Evolutionary conservation across 1,140 invertebrate species (phyloP), one percentile per base, ranked within the genome.

Genomic region (Drosophila equinoxialis): DNA sequence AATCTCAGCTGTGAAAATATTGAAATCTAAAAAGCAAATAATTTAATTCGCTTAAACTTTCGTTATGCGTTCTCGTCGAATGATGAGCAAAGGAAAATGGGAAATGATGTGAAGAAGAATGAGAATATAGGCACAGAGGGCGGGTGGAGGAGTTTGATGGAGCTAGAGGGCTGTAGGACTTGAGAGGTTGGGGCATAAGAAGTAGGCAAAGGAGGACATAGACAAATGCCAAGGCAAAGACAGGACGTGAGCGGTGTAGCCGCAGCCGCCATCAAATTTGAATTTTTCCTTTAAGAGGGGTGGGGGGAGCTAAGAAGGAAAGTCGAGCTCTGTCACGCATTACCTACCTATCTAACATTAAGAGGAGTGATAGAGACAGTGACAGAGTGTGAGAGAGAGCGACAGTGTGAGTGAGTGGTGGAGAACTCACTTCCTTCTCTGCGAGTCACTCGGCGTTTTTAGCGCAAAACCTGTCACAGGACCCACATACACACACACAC

Each of bases 21-120:
- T 87, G 84, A 87, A 87, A 87, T 87, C 83, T 87, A 87, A 87
- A 87, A 87, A 89, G 84, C 83, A 87, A 87, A 87, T 87, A 87
- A 87, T 87, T 89, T 89, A 87, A 87, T 89, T 87, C 80, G 84
- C 84, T 87, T 86, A 89, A 87, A 87, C 83, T 89, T 87, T 89
- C 70, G 69, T 66, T 45, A 55, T 60, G 55, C 61, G 76, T 59
- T 37, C 30, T 30, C 37, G 54, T 51, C 17, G 45, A 51, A 51
- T 23, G 58, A 63, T 65, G 45, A 67, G 63, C 48, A 68, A 37
- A 66, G 51, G 54, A 48, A 14, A 37, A 65, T 39, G 37, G 61
- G 58, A 42, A 45, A 26, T 26, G 30, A 4, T 1, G 26, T 17
- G 17, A 30, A 35, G 37, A 23, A 42, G 30, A 1, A 30, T 54